Evolutionary conservation across 2,113 vertebrate species (phyloP).

Genomic region (Theropithecus gelada): DNA sequence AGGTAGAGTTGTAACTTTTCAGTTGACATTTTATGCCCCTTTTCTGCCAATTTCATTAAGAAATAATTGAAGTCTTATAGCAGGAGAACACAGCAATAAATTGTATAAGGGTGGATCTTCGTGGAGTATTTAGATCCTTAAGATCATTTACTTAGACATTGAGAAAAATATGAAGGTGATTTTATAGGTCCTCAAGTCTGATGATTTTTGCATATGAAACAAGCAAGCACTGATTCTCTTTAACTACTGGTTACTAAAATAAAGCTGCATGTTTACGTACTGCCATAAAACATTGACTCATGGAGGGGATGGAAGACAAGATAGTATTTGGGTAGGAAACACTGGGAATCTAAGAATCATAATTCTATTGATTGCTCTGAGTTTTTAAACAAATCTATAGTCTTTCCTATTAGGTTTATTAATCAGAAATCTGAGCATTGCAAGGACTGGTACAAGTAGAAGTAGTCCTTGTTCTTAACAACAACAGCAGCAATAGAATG

Average conservation of each 20-base stretch:
- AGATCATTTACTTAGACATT: background rate
- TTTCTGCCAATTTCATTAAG: conserved; percentile 6
- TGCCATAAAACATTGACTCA: background rate
- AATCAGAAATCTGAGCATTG: background rate
- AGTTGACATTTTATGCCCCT: background rate
- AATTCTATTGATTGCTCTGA: background rate
- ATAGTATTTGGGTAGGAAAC: background rate
- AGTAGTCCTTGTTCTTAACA: background rate
- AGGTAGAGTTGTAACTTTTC: background rate
- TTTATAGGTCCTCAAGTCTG: background rate
- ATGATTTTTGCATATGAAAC: background rate
- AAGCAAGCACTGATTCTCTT: background rate
- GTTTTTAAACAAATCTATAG: background rate
- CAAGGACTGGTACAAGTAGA: background rate
- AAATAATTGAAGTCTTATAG: conserved; percentile 6
- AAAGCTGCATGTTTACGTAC: background rate
- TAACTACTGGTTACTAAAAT: background rate
- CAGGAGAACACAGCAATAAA: background rate
- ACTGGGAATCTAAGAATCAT: background rate
- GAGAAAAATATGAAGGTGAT: conserved; percentile 16
- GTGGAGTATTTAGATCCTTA: background rate
- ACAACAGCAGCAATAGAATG: background rate
- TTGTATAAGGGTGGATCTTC: background rate
- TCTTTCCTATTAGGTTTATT: background rate
- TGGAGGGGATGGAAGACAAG: background rate